These are phyloP conservation scores for Eupsittula cactorum DNA, from an alignment of 2,113 vertebrate species.

Conservation along the genomic window DNA sequence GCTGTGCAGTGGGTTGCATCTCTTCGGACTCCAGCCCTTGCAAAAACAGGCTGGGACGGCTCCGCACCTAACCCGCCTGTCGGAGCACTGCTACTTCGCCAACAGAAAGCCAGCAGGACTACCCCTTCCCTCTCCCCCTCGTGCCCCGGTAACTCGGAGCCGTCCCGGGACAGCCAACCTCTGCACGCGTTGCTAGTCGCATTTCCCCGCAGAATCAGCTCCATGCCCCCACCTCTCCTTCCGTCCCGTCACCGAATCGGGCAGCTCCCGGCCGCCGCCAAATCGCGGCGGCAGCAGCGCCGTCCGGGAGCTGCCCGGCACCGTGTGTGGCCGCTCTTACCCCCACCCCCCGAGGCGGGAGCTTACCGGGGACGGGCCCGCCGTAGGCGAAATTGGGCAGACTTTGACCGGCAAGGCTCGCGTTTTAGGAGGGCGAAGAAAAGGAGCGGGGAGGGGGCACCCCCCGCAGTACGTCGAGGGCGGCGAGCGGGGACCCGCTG, in stretches of 20 bases:
- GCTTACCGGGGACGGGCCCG: neutral
- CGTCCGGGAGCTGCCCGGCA: neutral
- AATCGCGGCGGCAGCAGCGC: neutral
- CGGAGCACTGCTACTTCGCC: neutral
- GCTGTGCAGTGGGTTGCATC: neutral
- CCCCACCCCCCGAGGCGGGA: neutral
- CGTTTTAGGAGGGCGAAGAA: neutral
- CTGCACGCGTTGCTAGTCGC: too few species aligned
- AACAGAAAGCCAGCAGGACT: neutral
- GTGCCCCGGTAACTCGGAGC: neutral
- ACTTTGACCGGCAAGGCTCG: neutral
- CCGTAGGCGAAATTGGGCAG: neutral
- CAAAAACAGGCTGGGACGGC: neutral
- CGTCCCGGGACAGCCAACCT: neutral
- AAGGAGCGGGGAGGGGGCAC: neutral
- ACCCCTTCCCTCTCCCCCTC: too few species aligned
- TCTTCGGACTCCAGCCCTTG: neutral
- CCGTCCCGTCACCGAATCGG: neutral
- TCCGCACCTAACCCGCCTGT: neutral
- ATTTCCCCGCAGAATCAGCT: neutral
- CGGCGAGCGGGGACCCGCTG: slow-evolving; percentile 13
- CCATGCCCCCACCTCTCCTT: neutral
- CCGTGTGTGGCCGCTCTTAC: neutral
- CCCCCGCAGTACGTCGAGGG: neutral
- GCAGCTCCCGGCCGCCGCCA: neutral